Base-by-base conservation (phyloP, 2,113 vertebrate genomes). In the Pteruthius melanotis region DNA sequence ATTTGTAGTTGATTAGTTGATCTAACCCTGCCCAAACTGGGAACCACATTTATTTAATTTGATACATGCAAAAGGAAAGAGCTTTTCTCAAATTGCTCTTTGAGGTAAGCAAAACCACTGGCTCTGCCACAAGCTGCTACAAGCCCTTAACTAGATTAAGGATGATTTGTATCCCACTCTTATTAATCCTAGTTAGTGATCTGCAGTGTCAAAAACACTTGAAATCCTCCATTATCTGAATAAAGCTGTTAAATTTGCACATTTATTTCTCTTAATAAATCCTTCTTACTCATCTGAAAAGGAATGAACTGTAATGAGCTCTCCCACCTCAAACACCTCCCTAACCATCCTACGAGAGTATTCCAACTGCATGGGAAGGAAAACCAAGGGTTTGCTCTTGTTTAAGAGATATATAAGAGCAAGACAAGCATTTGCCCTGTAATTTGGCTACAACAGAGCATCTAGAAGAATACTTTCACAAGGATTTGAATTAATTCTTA, bases 121-220 rank as follows among this genome's bases (percentile, higher is more conserved):
- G 39, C 76, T 90, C 82, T 79, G 49, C 75, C 87, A 91, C 94
- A 92, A 93, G 87, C 92, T 89, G 77, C 54, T 92, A 95, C 94
- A 96, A 90, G 64, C 69, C 81, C 87, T 87, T 49, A 84, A 94
- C 83, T 89, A 96, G 77, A 91, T 94, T 89, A 94, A 89, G 77
- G 69, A 66, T 71, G 72, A 92, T 90, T 93, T 97, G 76, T 81
- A 93, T 89, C 71, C 85, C 65, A 74, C 52, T 83, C 21, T 59
- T 82, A 81, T 26, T 89, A 96, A 91, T 87, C 83, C 86, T 7
- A 75, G 77, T 72, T 79, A 87, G 89, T 11, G 40, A 95, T 93
- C 87, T 94, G 69, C 74, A 82, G 22, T 9, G 31, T 89, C 65
- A 92, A 76, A 93, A 89, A 53, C 74, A 56, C 53, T 68, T 76